Conservation (phyloP, 2,113 vertebrate species). For the Lophochroa leadbeateri region DNA sequence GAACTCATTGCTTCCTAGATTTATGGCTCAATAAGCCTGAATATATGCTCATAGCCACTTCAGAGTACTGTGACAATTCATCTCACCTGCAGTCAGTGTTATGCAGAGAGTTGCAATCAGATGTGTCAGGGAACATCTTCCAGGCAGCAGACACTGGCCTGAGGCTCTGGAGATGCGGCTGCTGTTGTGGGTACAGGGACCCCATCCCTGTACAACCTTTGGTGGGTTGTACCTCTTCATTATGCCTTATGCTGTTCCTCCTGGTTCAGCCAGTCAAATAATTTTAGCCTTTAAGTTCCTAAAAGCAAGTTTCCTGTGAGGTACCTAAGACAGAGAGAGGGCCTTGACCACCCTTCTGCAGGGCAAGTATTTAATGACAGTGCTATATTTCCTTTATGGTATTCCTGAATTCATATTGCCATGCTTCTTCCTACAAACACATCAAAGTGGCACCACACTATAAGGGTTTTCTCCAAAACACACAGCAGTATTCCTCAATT, state of each 20-base stretch:
- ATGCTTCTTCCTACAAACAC: neutral
- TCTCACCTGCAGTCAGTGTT: neutral
- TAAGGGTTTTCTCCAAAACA: neutral
- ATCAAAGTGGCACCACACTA: neutral
- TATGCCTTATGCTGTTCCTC: neutral
- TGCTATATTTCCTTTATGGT: neutral
- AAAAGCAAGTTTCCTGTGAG: neutral
- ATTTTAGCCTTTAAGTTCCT: neutral
- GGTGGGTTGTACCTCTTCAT: neutral
- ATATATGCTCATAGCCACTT: slow-evolving; percentile 54
- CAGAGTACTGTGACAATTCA: neutral
- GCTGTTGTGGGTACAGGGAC: neutral
- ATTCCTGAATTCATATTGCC: neutral
- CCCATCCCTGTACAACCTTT: neutral
- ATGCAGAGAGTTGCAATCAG: neutral
- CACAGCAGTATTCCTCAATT: neutral
- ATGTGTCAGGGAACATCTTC: neutral
- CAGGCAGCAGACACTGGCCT: neutral
- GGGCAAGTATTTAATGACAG: neutral
- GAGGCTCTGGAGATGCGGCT: neutral
- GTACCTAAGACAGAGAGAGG: neutral
- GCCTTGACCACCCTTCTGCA: neutral
- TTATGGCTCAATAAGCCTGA: slow-evolving; percentile 64
- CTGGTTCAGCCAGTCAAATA: neutral
- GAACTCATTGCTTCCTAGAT: slow-evolving; percentile 44